Evolutionary conservation across 2,888 invertebrate species (phyloP), one percentile per base, ranked within the genome.

Genomic region (Oasisia sp.): DNA sequence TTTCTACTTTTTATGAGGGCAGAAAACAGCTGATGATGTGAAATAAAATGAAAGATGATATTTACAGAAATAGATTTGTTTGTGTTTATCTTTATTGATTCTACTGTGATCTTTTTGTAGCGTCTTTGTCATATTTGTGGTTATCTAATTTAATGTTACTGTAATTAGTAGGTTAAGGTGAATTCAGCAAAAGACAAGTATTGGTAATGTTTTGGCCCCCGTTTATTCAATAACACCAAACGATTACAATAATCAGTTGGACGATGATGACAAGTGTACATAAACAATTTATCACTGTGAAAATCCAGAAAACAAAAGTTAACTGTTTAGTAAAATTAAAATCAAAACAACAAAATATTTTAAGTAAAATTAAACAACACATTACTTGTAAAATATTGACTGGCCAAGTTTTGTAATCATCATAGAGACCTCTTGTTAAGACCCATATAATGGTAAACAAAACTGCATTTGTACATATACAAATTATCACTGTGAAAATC

Each of bases 261-360:
- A 74, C 74, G 4, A 27, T 27, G 14, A 50, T 50, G 50, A 50
- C 50, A 14, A 50, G 9, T 50, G 14, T 14, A 50, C 14, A 50
- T 50, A 50, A 7, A 12, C 9, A 14, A 50, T 8, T 12, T 50
- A 50, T 50, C 9, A 14, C 12, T 50, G 50, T 50, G 9, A 50
- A 50, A 50, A 50, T 50, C 50, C 50, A 50, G 74, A 74, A 74
- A 74, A 74, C 74, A 74, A 74, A 74, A 74, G 74, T 74, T 74
- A 74, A 74, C 74, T 50, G 50, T 0, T 74, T 19, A 74, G 74
- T 74, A 74, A 74, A 74, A 74, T 74, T 74, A 74, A 74, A 74
- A 27, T 4, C 1, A 38, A 38, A 38, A 38, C 1, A 38, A 27
- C 19, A 74, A 74, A 74, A 74, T 27, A 74, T 74, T 27, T 74